Evolutionary conservation across 2,888 invertebrate genomes (phyloP).

Genomic region (Drosophila paucipuncta): DNA sequence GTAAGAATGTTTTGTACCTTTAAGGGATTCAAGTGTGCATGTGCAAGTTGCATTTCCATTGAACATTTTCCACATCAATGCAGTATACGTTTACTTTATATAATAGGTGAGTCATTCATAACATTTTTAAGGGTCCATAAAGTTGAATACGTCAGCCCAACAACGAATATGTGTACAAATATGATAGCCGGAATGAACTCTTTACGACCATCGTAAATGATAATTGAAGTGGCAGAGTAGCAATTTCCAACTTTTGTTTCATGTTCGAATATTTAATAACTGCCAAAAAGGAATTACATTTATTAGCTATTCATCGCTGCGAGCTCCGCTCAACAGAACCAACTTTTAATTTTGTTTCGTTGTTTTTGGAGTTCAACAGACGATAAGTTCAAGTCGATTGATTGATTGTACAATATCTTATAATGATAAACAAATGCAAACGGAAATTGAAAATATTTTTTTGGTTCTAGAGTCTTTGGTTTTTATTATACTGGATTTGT

Average conservation of each 20-base stretch:
- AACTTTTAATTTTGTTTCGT: background rate
- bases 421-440: background rate
- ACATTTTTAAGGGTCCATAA: constrained; percentile 20
- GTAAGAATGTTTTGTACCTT: background rate
- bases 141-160: constrained; percentile 22
- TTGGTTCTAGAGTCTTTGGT: constrained; percentile 11
- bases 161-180: background rate
- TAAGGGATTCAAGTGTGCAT: background rate
- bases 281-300: background rate
- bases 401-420: background rate
- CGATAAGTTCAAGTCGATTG: constrained; percentile 22
- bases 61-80: constrained; percentile 8
- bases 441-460: background rate
- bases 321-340: background rate
- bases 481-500: constrained; percentile 30
- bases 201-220: constrained; percentile 21
- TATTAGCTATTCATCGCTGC: background rate
- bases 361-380: constrained; percentile 25
- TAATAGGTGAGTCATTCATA: constrained; percentile 47
- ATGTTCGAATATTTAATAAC: background rate
- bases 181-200: constrained; percentile 8
- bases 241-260: background rate
- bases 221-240: constrained; percentile 14
- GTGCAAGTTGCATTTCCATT: constrained; percentile 6
- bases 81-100: constrained; percentile 12